These are phyloP conservation scores for Acleris literana DNA, from an alignment of 2,888 invertebrate species.

Conservation along the genomic window DNA sequence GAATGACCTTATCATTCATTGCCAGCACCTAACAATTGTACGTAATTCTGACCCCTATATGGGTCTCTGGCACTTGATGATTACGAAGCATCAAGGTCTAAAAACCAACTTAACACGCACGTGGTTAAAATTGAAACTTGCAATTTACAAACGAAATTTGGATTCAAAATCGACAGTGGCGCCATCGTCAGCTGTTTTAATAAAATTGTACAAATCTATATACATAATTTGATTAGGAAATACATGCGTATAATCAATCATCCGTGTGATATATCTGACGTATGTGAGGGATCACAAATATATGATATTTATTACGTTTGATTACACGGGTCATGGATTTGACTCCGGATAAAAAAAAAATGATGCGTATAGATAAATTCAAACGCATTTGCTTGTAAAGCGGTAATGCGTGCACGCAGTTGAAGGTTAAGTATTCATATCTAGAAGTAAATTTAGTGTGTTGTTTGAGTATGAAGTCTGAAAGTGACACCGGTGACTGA, in stretches of 20 bases:
- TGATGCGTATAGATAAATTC: neutral
- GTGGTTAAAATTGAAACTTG: neutral
- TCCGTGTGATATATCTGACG: slow-evolving; percentile 45
- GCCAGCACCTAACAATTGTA: neutral
- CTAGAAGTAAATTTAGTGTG: too few species aligned
- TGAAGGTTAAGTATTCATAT: too few species aligned
- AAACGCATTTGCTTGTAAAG: neutral
- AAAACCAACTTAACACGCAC: neutral
- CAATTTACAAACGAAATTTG: neutral
- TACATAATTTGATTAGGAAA: slow-evolving; percentile 36
- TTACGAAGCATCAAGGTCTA: slow-evolving; percentile 26
- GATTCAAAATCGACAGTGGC: neutral
- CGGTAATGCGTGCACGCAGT: too few species aligned
- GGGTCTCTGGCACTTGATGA: too few species aligned
- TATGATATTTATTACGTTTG: slow-evolving; percentile 37
- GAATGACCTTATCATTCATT: slow-evolving; percentile 20
- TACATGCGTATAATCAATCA: slow-evolving; percentile 45
- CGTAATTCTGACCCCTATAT: too few species aligned
- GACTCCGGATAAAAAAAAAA: slow-evolving; percentile 28
- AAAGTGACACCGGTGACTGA: too few species aligned
- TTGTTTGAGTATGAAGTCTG: too few species aligned
- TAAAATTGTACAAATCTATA: slow-evolving; percentile 20
- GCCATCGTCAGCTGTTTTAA: neutral
- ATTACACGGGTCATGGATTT: slow-evolving; percentile 40
- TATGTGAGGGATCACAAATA: slow-evolving; percentile 43